A percentile compares a stretch with the other conserved stretches of the same genome.
Conservation (phyloP, 2,113 vertebrate species). For the Myiozetetes cayanensis region DNA sequence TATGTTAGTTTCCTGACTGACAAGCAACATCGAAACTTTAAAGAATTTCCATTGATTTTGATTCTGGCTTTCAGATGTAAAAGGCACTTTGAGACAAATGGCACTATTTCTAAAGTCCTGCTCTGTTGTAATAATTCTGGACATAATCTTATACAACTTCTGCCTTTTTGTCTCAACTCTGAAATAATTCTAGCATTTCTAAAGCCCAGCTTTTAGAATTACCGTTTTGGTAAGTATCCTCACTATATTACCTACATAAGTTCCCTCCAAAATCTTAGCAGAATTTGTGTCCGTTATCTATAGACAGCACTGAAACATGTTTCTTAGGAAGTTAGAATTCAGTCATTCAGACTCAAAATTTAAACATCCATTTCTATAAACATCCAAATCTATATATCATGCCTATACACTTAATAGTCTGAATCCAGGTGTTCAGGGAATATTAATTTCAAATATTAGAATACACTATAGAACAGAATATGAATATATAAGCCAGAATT, state of each 20-base stretch:
- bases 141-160: background rate
- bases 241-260: background rate
- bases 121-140: background rate
- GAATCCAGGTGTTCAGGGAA: background rate
- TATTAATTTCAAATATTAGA: background rate
- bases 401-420: background rate
- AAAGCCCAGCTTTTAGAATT: background rate
- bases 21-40: background rate
- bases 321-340: background rate
- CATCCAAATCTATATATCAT: background rate
- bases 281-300: background rate
- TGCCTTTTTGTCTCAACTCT: background rate
- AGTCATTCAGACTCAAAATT: background rate
- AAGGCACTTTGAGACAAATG: background rate
- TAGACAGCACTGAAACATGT: rapidly evolving
- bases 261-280: background rate
- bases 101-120: background rate
- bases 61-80: background rate
- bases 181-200: background rate
- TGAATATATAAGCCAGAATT: background rate
- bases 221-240: background rate
- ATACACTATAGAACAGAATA: background rate
- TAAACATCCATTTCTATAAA: background rate
- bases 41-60: background rate
- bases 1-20: background rate